Conservation (phyloP, 2,888 invertebrate genomes). For the Oscheius sp. region DNA sequence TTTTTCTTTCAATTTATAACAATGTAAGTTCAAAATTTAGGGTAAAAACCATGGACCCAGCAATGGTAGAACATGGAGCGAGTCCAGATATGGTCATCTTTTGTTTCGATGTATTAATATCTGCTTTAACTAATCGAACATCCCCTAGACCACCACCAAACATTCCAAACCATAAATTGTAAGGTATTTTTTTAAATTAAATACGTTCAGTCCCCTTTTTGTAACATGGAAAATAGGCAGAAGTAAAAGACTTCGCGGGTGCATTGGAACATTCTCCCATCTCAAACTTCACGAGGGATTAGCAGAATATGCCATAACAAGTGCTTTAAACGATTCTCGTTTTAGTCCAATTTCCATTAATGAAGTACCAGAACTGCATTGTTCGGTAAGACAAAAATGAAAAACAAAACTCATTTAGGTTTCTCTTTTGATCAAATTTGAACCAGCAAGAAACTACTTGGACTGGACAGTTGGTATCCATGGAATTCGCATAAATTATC, state of each 20-base stretch:
- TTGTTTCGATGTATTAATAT: constrained; percentile 97
- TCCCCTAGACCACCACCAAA: constrained; percentile 85
- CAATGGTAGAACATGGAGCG: constrained; percentile 73
- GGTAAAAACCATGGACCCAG: constrained; percentile 17
- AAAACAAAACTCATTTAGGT: constrained; percentile 75
- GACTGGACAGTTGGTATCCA: constrained; percentile 86
- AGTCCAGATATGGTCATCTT: constrained; percentile 96
- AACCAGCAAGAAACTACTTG: constrained; percentile 90
- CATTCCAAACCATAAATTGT: constrained; percentile 95
- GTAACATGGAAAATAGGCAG: constrained; percentile 99
- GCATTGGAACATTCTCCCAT: constrained; percentile 89
- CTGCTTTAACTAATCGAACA: constrained; percentile 90
- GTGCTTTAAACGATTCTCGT: constrained; percentile 92
- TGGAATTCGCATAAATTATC: constrained; percentile 97
- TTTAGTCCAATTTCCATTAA: constrained; percentile 93
- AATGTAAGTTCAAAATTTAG: no score
- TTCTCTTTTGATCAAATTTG: constrained; percentile 93
- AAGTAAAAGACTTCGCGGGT: constrained; percentile 91
- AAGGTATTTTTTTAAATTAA: constrained; percentile 58
- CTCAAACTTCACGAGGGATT: constrained; percentile 51
- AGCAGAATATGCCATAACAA: constrained; percentile 64
- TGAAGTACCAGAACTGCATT: constrained; percentile 81
- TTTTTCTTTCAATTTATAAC: not conserved
- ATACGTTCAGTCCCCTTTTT: constrained; percentile 86
- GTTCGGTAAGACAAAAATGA: constrained; percentile 47